Conservation (phyloP, 2,113 vertebrate genomes). For the Eptatretus burgeri region DNA sequence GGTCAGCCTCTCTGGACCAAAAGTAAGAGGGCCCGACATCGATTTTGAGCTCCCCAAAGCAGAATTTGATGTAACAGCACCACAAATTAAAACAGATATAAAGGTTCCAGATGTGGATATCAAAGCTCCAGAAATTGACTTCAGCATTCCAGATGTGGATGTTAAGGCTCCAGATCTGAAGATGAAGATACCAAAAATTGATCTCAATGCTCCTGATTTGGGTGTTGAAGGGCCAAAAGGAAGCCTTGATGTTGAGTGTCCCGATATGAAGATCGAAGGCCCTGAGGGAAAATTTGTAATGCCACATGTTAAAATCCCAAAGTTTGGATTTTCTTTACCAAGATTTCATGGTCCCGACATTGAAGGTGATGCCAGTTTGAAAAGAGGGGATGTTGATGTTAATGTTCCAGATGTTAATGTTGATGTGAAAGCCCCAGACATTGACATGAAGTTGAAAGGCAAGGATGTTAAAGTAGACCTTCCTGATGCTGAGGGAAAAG, state of each 20-base stretch:
- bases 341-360: slow-evolving; percentile 3
- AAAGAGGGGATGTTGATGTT: neutral
- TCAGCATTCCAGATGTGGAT: slow-evolving; percentile 12
- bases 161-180: neutral
- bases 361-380: neutral
- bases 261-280: neutral
- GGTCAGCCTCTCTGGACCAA: slow-evolving; percentile 12
- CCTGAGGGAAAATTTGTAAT: slow-evolving; percentile 13
- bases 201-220: neutral
- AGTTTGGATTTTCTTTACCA: slow-evolving; percentile 22
- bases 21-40: slow-evolving; percentile 8
- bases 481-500: neutral
- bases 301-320: slow-evolving; percentile 15
- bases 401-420: neutral
- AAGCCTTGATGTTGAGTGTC: slow-evolving; percentile 6
- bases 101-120: slow-evolving; percentile 13
- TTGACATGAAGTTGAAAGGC: too few relatives aligned
- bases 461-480: neutral
- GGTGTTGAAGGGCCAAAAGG: neutral
- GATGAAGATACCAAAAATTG: neutral
- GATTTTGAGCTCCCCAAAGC: neutral
- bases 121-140: slow-evolving; percentile 11
- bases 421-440: neutral
- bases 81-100: neutral
- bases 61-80: neutral